Evolutionary conservation across 2,888 invertebrate genomes (phyloP), one percentile per base, ranked within the genome.

Genomic region (Callyntrura guangdongensis): DNA sequence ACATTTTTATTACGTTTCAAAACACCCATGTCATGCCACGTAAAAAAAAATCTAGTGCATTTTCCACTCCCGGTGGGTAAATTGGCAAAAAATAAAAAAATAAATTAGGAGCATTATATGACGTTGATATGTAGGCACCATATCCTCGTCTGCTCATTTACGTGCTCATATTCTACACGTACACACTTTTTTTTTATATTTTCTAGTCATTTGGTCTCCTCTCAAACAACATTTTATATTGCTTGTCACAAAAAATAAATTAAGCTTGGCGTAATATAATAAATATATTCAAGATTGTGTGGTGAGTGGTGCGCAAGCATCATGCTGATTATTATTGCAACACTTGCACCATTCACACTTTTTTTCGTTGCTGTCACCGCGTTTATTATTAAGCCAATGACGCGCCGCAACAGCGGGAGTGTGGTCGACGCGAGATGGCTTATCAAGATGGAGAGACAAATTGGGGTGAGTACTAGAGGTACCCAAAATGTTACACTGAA

Each of bases 191-290:
- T 72, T 72, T 72, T 72, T 72, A n/a, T 81, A 81, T 81, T 81
- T 85, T 85, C 22, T 36, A 64, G 64, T 81, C 81, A 36, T 49
- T 49, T 25, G 61, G 25, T 25, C 47, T 67, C 49, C 56, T 25
- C 47, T 67, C 67, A 69, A 85, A 85, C 53, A 53, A 56, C 49
- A 49, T 83, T 83, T 83, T 83, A 82, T 87, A 82, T 69, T 82
- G 72, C 77, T 84, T 83, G 89, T 61, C 79, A 59, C 27, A 69
- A 84, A 82, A 89, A 85, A 61, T 84, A 85, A 90, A 90, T 90
- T 85, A 90, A 90, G 47, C 83, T 77, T 74, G 72, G 79, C 56
- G 67, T 83, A 77, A 77, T 77, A 22, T 77, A 77, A 77, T 77
- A 36, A 36, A 36, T 36, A 36, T 36, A 77, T 45, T 77, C 77